Evolutionary conservation across 1,140 invertebrate species (phyloP), one percentile per base, ranked within the genome.

Genomic region (Pseudomyrmex cubaensis): DNA sequence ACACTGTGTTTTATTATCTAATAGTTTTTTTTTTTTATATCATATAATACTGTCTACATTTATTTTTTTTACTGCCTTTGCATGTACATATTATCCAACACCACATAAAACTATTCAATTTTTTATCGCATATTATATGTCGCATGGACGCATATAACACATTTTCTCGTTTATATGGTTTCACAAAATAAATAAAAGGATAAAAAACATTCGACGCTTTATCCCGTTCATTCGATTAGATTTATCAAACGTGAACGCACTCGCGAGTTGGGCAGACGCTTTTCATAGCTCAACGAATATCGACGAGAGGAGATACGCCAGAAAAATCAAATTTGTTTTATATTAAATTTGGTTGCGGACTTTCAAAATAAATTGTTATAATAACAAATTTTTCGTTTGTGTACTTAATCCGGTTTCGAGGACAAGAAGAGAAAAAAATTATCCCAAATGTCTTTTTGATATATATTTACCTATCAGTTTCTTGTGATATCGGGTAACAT

Each of bases 201-300:
- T 35, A 67, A 67, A 77, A 67, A 35, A 35, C 35, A 5, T 66
- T 13, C 15, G 20, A 15, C 4, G 46, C 15, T 17, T 25, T 35
- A 20, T 17, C 50, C 20, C 8, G 44, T 61, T 72, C 17, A 69
- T 48, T 78, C 76, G 1, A 72, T 80, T 25, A 59, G 66, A 72
- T 72, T n/a, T 8, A 57, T 70, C 52, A 48, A 9, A 20, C 20
- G n/a, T 12, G 63, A 59, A 70, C 25, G 20, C 52, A 48, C 1
- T 78, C 13, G 25, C 2, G 22, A 46, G 64, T 78, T 48, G 44
- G 15, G 12, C 20, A n/a, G n/a, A 25, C 44, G 20, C 15, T 70
- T 78, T 46, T 78, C n/a, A 70, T 17, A 12, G 44, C 44, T 59
- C 35, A 52, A 3, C 15, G 20, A 70, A n/a, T 44, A 70, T 78